Evolutionary conservation across 2,113 vertebrate species (phyloP).

Genomic region (Isurus oxyrinchus): DNA sequence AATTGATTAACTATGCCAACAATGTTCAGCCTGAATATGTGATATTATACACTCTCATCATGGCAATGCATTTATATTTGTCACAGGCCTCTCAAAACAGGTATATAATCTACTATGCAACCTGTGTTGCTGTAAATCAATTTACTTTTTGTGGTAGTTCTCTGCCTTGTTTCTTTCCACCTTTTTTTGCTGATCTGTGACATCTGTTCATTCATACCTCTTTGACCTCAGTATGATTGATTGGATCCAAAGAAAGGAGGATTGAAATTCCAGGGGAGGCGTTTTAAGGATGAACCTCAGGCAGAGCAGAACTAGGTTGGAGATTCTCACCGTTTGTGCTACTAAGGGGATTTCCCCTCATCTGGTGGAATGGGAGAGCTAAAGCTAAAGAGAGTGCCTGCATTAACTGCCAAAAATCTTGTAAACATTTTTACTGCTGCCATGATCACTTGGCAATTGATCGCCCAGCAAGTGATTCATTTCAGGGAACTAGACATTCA

Average conservation of each 20-base stretch:
- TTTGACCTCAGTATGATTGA: not conserved
- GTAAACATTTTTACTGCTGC: not conserved
- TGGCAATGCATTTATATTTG: not conserved
- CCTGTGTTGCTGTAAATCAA: not conserved
- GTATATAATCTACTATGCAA: not conserved
- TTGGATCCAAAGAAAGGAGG: not conserved
- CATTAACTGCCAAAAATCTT: not conserved
- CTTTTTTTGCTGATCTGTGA: not conserved
- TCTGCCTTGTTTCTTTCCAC: not conserved
- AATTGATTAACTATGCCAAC: not conserved
- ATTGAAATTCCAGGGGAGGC: not conserved
- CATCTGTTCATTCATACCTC: not conserved
- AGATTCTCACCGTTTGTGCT: not conserved
- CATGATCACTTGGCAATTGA: not conserved
- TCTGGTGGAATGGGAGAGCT: not conserved
- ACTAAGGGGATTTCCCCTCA: not conserved
- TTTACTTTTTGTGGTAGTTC: not conserved
- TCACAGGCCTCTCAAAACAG: not conserved
- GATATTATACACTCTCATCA: not conserved
- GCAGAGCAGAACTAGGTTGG: not conserved
- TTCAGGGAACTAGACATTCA: not conserved
- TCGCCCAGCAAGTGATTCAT: not conserved
- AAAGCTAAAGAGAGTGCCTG: not conserved
- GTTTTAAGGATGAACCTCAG: not conserved
- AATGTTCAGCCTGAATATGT: not conserved